Percentiles rank a stretch among this genome's conserved stretches.
phyloP scores from a whole-genome alignment of 2,113 vertebrate genomes.

The Heterochromis multidens region DNA sequence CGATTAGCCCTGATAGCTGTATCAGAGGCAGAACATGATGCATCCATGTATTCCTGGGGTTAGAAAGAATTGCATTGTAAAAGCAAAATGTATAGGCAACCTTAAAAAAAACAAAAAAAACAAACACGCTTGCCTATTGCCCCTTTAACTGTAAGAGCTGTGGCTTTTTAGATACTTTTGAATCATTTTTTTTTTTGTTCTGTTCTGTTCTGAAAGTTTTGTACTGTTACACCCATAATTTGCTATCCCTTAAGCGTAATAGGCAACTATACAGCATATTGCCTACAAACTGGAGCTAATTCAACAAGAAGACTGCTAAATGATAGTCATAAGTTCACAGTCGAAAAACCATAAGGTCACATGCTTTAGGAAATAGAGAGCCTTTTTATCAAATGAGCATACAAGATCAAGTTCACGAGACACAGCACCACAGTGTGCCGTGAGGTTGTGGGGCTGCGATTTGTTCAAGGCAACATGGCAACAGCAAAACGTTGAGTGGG shows the following conservation, averaged over 20 bases:
- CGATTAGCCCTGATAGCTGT: background rate
- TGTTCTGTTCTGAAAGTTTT: background rate
- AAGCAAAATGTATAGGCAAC: no score
- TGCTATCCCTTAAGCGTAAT: background rate
- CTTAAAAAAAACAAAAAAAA: no score
- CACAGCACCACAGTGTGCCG: background rate
- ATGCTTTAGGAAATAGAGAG: slow-evolving; percentile 41
- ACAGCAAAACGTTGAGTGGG: background rate
- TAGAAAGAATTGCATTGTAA: no score
- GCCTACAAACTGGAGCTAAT: background rate
- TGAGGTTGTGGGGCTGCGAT: background rate
- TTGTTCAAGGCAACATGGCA: background rate
- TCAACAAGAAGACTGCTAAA: background rate
- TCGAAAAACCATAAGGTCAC: slow-evolving; percentile 31
- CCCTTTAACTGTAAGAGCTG: background rate
- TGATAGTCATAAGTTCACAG: slow-evolving; percentile 36
- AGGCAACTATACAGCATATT: background rate
- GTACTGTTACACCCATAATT: background rate
- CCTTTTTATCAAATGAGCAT: slow-evolving; percentile 32
- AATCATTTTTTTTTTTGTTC: background rate
- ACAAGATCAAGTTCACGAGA: slow-evolving; percentile 48
- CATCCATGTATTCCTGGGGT: no score
- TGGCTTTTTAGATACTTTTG: background rate
- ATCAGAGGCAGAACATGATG: background rate
- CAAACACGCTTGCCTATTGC: no score